Evolutionary conservation across 2,888 invertebrate genomes (phyloP).

Genomic region (Sipha maydis): DNA sequence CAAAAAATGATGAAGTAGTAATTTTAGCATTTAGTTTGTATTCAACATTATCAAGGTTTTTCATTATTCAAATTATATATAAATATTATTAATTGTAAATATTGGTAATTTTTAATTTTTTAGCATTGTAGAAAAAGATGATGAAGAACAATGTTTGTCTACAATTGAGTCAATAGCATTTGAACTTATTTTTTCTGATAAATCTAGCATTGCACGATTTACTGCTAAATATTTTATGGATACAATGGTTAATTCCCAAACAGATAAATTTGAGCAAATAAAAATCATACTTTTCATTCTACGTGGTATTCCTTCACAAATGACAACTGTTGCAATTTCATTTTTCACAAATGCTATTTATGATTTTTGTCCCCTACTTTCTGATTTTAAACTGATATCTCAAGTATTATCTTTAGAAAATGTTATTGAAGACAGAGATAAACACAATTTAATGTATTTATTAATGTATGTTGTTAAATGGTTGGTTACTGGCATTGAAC

Average conservation of each 20-base stretch:
- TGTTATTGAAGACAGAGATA: conserved; percentile 31
- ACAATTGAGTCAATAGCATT: conserved; percentile 30
- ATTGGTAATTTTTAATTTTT: not conserved
- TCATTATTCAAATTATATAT: conserved; percentile 16
- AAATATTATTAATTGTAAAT: conserved; percentile 10
- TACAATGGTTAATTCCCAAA: conserved; percentile 13
- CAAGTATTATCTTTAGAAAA: conserved; percentile 31
- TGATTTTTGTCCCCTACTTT: conserved; percentile 34
- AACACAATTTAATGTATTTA: conserved; percentile 25
- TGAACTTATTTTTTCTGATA: conserved; percentile 53
- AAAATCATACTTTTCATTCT: conserved; percentile 35
- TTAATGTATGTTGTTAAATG: conserved; percentile 32
- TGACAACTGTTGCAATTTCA: not conserved
- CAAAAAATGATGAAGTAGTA: conserved; percentile 33
- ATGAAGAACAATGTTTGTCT: conserved; percentile 11
- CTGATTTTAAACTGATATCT: conserved; percentile 37
- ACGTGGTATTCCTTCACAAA: conserved; percentile 10
- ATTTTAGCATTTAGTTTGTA: conserved; percentile 39
- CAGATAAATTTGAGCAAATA: conserved; percentile 4
- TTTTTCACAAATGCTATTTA: conserved; percentile 41
- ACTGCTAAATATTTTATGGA: conserved; percentile 40
- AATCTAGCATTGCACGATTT: conserved; percentile 13
- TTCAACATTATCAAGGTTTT: conserved; percentile 30
- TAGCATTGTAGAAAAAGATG: not conserved
- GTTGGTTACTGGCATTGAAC: conserved; percentile 30